Evolutionary conservation across 1,140 invertebrate species (phyloP).

Genomic region (Papilio polytes): DNA sequence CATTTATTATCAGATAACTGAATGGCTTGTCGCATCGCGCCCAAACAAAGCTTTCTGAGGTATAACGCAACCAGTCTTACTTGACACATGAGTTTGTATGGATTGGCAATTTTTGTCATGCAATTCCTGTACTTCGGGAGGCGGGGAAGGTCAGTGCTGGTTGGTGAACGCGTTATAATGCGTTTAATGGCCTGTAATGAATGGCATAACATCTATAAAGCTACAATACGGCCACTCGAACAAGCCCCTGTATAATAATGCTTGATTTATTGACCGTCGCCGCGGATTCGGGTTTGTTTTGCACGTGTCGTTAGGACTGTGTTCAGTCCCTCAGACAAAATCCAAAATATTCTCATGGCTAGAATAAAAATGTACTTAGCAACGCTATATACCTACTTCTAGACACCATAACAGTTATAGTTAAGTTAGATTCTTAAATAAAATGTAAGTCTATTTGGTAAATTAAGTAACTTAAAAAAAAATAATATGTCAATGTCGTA

Average conservation of each 20-base stretch:
- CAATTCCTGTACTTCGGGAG: conserved; percentile 30
- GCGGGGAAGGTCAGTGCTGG: conserved; percentile 51
- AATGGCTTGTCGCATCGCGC: conserved; percentile 77
- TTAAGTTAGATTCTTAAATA: not conserved
- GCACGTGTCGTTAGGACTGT: conserved; percentile 66
- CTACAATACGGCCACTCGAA: conserved; percentile 79
- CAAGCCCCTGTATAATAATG: conserved; percentile 76
- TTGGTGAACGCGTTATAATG: conserved; percentile 72
- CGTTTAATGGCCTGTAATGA: conserved; percentile 82
- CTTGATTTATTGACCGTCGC: conserved; percentile 74
- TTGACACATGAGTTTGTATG: conserved; percentile 53
- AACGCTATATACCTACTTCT: not conserved
- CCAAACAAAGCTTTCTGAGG: conserved; percentile 78
- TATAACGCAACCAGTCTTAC: conserved; percentile 59
- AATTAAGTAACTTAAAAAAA: not conserved
- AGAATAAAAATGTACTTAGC: not conserved
- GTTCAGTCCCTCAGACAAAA: conserved; percentile 52
- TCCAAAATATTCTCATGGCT: conserved; percentile 11
- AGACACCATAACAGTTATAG: not conserved
- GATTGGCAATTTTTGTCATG: conserved; percentile 48
- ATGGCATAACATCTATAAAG: conserved; percentile 82
- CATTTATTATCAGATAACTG: conserved; percentile 78
- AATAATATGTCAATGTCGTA: not conserved
- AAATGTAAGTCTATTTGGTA: not conserved
- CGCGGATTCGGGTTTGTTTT: conserved; percentile 70